Evolutionary conservation across 1,140 invertebrate genomes (phyloP).

Genomic region (Paraescarpia echinospica): DNA sequence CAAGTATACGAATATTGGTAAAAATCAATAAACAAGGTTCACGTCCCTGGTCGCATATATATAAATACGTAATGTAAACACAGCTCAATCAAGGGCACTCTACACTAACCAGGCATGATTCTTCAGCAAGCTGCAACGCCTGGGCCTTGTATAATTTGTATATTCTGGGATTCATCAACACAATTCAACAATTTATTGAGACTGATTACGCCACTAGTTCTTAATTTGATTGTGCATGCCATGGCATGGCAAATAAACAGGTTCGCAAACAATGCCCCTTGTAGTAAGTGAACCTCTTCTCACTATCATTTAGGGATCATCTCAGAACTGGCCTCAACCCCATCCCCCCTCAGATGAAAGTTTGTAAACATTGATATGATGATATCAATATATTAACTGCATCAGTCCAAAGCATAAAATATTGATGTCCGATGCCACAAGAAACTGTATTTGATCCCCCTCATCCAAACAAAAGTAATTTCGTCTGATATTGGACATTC

Average conservation of each 20-base stretch:
- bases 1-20: neutral
- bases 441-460: no score
- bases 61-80: conserved; percentile 2
- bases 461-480: no score
- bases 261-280: no score
- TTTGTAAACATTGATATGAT: no score
- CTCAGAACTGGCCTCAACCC: no score
- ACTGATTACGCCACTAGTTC: neutral
- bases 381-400: no score
- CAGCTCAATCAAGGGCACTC: neutral
- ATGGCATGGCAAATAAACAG: neutral
- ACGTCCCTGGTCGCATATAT: neutral
- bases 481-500: no score
- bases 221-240: neutral
- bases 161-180: neutral
- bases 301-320: no score
- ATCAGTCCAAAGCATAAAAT: no score
- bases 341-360: no score
- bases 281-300: no score
- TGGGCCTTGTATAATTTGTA: neutral
- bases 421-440: no score
- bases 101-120: neutral
- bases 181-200: neutral
- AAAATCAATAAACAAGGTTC: neutral
- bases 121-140: neutral